Evolutionary conservation across 2,797 vertebrate genomes (phyloP).

Genomic region (Hyperoplus immaculatus): DNA sequence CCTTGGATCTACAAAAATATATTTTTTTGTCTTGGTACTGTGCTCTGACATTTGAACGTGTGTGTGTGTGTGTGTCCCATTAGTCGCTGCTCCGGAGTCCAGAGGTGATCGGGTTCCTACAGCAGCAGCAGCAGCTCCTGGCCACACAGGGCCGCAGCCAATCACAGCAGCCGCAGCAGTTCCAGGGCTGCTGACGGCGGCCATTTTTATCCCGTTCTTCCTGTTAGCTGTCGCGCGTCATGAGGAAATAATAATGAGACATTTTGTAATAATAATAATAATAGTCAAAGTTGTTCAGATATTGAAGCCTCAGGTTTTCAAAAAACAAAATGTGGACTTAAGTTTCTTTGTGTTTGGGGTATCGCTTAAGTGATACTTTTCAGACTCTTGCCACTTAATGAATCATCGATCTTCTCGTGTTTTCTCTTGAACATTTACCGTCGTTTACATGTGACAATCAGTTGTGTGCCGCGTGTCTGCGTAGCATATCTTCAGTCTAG

Average conservation of each 20-base stretch:
- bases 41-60: constrained; percentile 2
- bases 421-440: constrained; percentile 11
- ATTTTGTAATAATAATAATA: not conserved
- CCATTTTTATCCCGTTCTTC: too few relatives aligned
- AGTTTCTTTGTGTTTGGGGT: not conserved
- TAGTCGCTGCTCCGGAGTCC: constrained; percentile 97
- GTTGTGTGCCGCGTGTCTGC: constrained; percentile 14
- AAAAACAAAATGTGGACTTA: too few relatives aligned
- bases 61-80: constrained; percentile 33
- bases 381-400: not conserved
- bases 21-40: constrained; percentile 3
- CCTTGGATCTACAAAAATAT: not conserved
- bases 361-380: not conserved
- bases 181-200: constrained; percentile 83
- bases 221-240: too few relatives aligned
- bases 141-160: constrained; percentile 90
- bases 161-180: constrained; percentile 90
- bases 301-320: too few relatives aligned
- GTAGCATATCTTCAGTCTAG: constrained; percentile 5
- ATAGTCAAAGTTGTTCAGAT: too few relatives aligned
- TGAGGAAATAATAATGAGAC: constrained; percentile 9
- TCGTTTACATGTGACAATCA: constrained; percentile 62
- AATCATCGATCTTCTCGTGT: not conserved
- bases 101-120: constrained; percentile 95
- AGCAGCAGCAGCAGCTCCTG: constrained; percentile 94